These are phyloP conservation scores for Tenualosa ilisha DNA, from an alignment of 2,797 vertebrate genomes.

Conservation along the genomic window DNA sequence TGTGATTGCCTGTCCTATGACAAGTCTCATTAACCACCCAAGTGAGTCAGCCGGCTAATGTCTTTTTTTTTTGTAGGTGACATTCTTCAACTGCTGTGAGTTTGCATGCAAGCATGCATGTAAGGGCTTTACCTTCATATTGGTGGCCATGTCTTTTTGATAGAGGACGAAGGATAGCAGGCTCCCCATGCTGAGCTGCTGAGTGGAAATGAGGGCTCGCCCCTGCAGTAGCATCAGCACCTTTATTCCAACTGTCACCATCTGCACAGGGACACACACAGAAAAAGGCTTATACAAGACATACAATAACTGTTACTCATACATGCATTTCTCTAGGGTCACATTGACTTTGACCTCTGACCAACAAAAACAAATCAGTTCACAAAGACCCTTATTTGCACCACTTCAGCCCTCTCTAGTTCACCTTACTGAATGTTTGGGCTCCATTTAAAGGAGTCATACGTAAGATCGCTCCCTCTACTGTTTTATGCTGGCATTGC, in stretches of 20 bases:
- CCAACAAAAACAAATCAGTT: no score
- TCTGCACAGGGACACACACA: conserved; percentile 48
- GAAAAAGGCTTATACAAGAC: neutral
- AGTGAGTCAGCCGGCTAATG: neutral
- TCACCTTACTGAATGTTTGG: no score
- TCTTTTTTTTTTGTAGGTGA: neutral
- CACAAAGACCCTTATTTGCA: no score
- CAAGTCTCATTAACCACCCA: neutral
- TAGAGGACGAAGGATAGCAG: conserved; percentile 88
- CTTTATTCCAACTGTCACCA: conserved; percentile 65
- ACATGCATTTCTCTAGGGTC: no score
- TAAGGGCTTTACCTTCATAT: conserved; percentile 67
- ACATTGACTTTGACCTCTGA: no score
- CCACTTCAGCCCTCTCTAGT: no score
- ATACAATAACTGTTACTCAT: neutral
- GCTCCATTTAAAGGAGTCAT: no score
- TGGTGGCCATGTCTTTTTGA: conserved; percentile 70
- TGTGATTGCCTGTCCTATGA: neutral
- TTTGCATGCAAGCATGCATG: neutral
- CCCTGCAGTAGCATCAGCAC: conserved; percentile 76
- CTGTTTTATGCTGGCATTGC: no score
- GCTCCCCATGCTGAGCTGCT: conserved; percentile 71
- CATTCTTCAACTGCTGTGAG: neutral
- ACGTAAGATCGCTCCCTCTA: no score
- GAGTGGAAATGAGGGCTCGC: conserved; percentile 69